Conservation (phyloP, 2,888 invertebrate genomes). For the Eupithecia subumbrata region DNA sequence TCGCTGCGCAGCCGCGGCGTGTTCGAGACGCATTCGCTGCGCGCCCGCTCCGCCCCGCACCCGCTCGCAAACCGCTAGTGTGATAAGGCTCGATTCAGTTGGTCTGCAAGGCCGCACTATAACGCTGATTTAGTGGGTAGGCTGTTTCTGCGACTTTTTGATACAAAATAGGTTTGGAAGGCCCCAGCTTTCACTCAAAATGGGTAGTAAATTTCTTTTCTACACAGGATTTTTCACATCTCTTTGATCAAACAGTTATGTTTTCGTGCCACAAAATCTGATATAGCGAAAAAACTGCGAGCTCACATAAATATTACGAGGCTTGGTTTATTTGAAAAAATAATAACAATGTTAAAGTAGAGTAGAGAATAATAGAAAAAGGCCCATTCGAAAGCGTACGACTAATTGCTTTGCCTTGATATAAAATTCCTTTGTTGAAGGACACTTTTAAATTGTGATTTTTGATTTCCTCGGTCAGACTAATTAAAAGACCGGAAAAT, state of each 20-base stretch:
- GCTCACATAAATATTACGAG: neutral
- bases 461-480: conserved; percentile 35
- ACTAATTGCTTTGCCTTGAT: conserved; percentile 13
- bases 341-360: neutral
- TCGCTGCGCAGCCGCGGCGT: too few relatives aligned
- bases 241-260: neutral
- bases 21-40: too few relatives aligned
- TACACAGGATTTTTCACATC: neutral
- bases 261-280: neutral
- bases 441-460: conserved; percentile 29
- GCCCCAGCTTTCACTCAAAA: neutral
- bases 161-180: neutral
- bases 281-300: neutral
- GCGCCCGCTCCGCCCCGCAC: too few relatives aligned
- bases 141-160: neutral
- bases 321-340: neutral
- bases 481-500: conserved; percentile 45
- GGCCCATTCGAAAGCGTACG: neutral
- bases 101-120: neutral
- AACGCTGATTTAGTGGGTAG: neutral
- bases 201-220: neutral
- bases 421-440: conserved; percentile 17
- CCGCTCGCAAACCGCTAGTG: too few relatives aligned
- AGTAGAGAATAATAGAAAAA: neutral
- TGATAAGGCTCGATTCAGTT: too few relatives aligned